Evolutionary conservation across 2,113 vertebrate species (phyloP), one percentile per base, ranked within the genome.

Genomic region (Emydocephalus ijimae): DNA sequence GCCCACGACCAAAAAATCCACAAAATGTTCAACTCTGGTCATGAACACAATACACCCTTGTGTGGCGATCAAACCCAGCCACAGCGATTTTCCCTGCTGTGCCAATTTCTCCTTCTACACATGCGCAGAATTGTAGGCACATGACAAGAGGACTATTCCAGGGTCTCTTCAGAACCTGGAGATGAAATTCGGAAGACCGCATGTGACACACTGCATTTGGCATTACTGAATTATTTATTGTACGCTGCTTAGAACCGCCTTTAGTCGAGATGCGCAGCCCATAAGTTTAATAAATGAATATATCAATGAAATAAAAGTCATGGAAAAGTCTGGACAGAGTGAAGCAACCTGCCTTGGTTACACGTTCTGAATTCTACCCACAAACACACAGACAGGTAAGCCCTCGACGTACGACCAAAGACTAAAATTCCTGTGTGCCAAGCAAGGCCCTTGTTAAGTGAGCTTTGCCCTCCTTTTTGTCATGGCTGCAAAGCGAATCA

Each of bases 261-360:
- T 34, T 18, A 34, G 64, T 2, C 5, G 5, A 69, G 14, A 15
- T 34, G 64, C 0, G 12, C 1, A 1, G 29, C 29, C 0, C 2
- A 1, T 69, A 34, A 69, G 29, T 34, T 69, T 34, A 34, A 69
- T 15, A n/a, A n/a, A 34, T 69, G 29, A 69, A 18, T 1, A 34
- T n/a, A 34, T 5, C 64, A n/a, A 69, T 69, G 34, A 69, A 69
- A n/a, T 69, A 43, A 48, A 8, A 29, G 20, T 10, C 23, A 86
- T n/a, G 39, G 55, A 43, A 39, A 92, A 21, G 3, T 48, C 8
- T 9, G 10, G 18, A 6, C 1, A 29, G 24, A 45, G 23, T 29
- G 11, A 43, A 69, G 48, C 50, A 57, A 24, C 26, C 11, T 5
- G 34, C 1, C 21, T 43, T 45, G 50, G 39, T 64, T 69, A 8